Evolutionary conservation across 2,888 invertebrate genomes (phyloP), one percentile per base, ranked within the genome.

Genomic region (Hipparchia sbordonii): DNA sequence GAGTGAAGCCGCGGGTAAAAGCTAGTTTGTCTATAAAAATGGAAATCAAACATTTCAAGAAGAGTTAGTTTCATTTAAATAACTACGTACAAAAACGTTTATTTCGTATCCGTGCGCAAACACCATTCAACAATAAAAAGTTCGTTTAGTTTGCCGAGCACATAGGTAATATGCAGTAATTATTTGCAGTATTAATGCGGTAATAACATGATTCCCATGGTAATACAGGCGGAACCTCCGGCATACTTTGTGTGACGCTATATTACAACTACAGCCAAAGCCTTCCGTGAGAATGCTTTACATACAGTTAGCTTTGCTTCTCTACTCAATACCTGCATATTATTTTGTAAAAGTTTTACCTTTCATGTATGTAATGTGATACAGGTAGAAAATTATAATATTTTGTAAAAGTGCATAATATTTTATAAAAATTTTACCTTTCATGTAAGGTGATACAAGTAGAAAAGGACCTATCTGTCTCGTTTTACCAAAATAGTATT

Each of bases 201-300:
- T 51, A 63, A 63, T 51, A 63, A 63, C 48, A 63, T 48, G 23
- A 65, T 65, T 23, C 63, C 63, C 9, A 65, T 51, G 12, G 23
- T 51, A 65, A 48, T 51, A n/a, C 33, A 12, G 3, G 33, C 63
- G 52, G 51, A 51, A 51, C 51, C 62, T 51, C 23, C 5, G 23
- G 10, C 63, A 51, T 51, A 51, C 63, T 51, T 23, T 33, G 63
- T 23, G 8, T 51, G 63, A 51, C 63, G 48, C 23, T 63, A 23
- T 4, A 63, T 63, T 63, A 51, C 6, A 1, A 45, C 39, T 12
- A 45, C 12, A 46, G 4, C 12, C 6, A 45, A 23, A 23, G 63
- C 23, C 63, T 62, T 9, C 51, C 63, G 63, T 51, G 63, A 63
- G 63, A 63, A 51, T 23, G 23, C 63, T 13, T 51, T 51, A 51